Evolutionary conservation across 2,113 vertebrate genomes (phyloP), one percentile per base, ranked within the genome.

Genomic region (Thermophis baileyi): DNA sequence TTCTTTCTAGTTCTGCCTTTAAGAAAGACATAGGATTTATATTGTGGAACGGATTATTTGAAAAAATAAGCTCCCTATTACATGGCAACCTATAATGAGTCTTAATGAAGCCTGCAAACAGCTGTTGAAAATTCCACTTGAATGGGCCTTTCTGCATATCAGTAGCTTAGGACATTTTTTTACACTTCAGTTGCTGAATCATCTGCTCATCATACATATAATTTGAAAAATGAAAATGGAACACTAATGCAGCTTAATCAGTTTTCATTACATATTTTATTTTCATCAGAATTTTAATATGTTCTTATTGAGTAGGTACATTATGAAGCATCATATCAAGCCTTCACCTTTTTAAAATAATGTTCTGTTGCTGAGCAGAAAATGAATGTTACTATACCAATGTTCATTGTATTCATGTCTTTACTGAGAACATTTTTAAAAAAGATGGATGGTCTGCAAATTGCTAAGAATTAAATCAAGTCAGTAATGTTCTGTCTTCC

Each of bases 11-110:
- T 97, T 97, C 97, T 97, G 96, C 98, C 97, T 96, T 81, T 98
- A 98, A 97, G 97, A 98, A 95, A 98, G 96, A 96, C 98, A 98
- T 98, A 98, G 96, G 98, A 98, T 98, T 97, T 96, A 97, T 96
- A 97, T 96, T 96, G 98, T 96, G 97, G 97, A 97, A 97, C 95
- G 96, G 97, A 98, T 97, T 97, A 97, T 97, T 96, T 94, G 93
- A 97, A 98, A 97, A 18, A 98, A 97, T 94, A 97, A 97, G 97
- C 97, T 97, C 97, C 96, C 95, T 94, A 97, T 97, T 98, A 98
- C 97, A 98, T 97, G 97, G 97, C 97, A 98, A 98, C 96, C 97
- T 96, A 95, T 98, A 98, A 98, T 98, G 97, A 98, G 96, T 95
- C 97, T 97, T 98, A 98, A 98, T 98, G 98, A 98, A 98, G 96